Base-by-base conservation (phyloP, 2,888 invertebrate species). In the Mythimna albipuncta region DNA sequence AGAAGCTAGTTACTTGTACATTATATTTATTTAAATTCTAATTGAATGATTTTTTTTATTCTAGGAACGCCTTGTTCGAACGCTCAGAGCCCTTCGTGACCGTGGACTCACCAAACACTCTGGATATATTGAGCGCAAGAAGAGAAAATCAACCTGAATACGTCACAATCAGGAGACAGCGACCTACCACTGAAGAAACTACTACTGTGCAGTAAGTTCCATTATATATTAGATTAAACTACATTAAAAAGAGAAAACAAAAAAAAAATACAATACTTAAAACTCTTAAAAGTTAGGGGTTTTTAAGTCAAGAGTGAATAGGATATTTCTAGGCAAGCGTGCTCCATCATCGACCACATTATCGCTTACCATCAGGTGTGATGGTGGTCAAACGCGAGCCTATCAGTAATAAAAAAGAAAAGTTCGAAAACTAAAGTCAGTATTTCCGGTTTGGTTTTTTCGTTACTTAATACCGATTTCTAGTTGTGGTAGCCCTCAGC, bases 151-250 rank as follows among this genome's bases (percentile, higher is more conserved):
- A 91, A 54, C 97, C 97, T 2, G 97, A 97, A 88, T 98, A 98
- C 86, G 97, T 97, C 3, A 97, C 97, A 3, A 97, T 98, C 57
- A 96, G 97, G 85, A 94, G 98, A 85, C 97, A 96, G 73, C 94
- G 97, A 81, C 97, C 97, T 2, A 94, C 95, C 6, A 94, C 96
- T 9, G 94, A 94, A 81, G 96, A 96, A 85, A 87, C 94, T 16
- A 95, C 96, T 13, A 96, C 97, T 69, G 89, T 91, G 35, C 95
- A 94, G 97, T 97, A 93, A 94, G 95, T 75, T 38, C 21, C 52
- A 21, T 7, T 55, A 44, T 1, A 10, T 0, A 19, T 64, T 16
- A 47, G 54, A 26, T 7, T 52, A n/a, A 52, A 61, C 19, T 7
- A 35, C 7, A 16, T 5, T 13, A 7, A 62, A 62, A 47, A 4